These are phyloP conservation scores for Sylvia atricapilla DNA, from an alignment of 2,113 vertebrate species.

Conservation along the genomic window DNA sequence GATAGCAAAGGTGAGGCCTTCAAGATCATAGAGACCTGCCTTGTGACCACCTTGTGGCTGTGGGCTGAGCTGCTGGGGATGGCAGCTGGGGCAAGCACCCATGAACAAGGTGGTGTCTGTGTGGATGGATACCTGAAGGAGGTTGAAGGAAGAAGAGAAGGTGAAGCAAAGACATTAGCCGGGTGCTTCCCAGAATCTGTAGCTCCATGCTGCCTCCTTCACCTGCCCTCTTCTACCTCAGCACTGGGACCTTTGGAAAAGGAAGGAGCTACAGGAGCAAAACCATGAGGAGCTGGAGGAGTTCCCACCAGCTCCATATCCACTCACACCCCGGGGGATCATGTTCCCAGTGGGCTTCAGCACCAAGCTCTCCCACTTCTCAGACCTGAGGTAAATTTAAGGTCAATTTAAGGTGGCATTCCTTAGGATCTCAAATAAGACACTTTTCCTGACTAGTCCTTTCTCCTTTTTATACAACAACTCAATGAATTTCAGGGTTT, in stretches of 20 bases:
- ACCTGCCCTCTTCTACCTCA: background rate
- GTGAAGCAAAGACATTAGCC: background rate
- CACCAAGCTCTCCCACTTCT: background rate
- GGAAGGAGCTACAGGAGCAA: background rate
- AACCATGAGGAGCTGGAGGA: background rate
- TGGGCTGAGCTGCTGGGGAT: background rate
- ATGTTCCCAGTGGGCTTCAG: background rate
- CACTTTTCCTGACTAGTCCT: background rate
- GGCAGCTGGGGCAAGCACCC: fast-evolving
- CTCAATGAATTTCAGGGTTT: constrained; percentile 17
- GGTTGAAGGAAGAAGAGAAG: background rate
- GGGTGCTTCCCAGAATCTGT: background rate
- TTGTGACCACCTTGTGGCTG: too few species aligned
- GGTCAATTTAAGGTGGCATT: background rate
- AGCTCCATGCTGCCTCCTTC: background rate
- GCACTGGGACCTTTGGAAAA: background rate
- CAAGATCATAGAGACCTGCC: background rate
- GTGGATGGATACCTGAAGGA: background rate
- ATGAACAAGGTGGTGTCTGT: fast-evolving
- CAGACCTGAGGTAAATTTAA: background rate
- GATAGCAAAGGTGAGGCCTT: background rate
- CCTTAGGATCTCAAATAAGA: background rate
- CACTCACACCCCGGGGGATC: background rate
- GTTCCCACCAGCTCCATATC: fast-evolving
- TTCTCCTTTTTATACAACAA: background rate